These are phyloP conservation scores for Mungos mungo DNA, from an alignment of 2,113 vertebrate genomes.

Conservation along the genomic window DNA sequence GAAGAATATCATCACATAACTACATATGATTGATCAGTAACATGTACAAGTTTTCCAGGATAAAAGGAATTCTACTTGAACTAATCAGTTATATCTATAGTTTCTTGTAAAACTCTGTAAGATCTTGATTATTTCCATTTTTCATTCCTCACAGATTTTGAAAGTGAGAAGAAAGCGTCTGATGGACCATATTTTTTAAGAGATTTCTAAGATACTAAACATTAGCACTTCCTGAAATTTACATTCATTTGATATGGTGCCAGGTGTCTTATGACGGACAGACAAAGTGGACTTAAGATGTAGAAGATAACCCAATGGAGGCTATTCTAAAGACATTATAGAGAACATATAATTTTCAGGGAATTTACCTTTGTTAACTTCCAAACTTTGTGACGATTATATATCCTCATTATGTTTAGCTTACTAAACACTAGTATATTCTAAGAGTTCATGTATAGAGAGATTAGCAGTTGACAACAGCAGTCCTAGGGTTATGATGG, in stretches of 20 bases:
- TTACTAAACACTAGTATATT: not conserved
- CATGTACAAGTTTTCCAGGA: not conserved
- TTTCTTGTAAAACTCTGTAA: not conserved
- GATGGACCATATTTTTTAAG: not conserved
- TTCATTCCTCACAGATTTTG: not conserved
- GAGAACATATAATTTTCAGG: not conserved
- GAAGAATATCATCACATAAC: not conserved
- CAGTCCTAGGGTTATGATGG: not conserved
- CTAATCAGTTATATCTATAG: not conserved
- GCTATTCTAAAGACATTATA: not conserved
- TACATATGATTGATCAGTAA: not conserved
- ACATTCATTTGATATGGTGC: not conserved
- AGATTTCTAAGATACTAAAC: not conserved
- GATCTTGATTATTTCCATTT: not conserved
- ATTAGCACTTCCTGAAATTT: not conserved
- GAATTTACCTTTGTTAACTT: not conserved
- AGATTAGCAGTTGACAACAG: not conserved
- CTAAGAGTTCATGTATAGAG: not conserved
- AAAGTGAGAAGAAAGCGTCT: not conserved
- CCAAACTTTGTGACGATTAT: not conserved
- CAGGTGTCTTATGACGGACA: not conserved
- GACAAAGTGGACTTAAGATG: not conserved
- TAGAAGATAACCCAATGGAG: not conserved
- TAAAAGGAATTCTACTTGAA: conserved; percentile 20
- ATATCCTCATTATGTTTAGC: not conserved